Base-by-base conservation (phyloP, 2,888 invertebrate species). In the Lasioglossum pauxillum region DNA sequence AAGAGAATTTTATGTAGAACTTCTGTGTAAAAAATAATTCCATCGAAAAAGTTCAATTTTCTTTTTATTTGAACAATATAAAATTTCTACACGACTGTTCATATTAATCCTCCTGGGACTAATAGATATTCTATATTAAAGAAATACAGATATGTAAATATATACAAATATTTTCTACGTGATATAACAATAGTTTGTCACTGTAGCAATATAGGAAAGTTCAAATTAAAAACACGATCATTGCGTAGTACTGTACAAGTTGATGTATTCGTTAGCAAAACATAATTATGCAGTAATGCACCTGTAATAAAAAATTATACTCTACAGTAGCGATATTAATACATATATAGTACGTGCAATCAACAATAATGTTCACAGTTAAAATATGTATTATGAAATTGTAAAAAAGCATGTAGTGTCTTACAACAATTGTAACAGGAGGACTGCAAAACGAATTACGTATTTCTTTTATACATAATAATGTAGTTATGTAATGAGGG, bases 121-220 rank as follows among this genome's bases (percentile, higher is more conserved):
- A 80, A 38, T 57, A 82, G 64, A 71, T 78, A 76, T 41, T 83
- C 38, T 71, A 76, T 23, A 49, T 73, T 12, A 31, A 81, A 35
- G 71, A 19, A 60, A 76, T 69, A 78, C 57, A 74, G 38, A n/a
- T 35, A 60, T 84, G 87, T 84, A 85, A 87, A 85, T 89, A 82
- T 71, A 78, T 82, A 75, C 67, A 72, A 75, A 85, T 89, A 83
- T 86, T 83, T 86, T 86, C 82, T 89, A 83, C 69, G 71, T 75
- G 16, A 78, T 75, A 64, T 75, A 78, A 71, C 46, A 79, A 75
- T 80, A 31, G 23, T 76, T 82, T 77, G 67, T 79, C 75, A 78
- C 78, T 75, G 75, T 82, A 86, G 69, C 31, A 72, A 74, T 76
- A 74, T 77, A 74, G 64, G 67, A 53, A 78, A 78, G 44, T 82